Conservation (phyloP, 2,888 invertebrate species). For the Drosophila rellima region DNA sequence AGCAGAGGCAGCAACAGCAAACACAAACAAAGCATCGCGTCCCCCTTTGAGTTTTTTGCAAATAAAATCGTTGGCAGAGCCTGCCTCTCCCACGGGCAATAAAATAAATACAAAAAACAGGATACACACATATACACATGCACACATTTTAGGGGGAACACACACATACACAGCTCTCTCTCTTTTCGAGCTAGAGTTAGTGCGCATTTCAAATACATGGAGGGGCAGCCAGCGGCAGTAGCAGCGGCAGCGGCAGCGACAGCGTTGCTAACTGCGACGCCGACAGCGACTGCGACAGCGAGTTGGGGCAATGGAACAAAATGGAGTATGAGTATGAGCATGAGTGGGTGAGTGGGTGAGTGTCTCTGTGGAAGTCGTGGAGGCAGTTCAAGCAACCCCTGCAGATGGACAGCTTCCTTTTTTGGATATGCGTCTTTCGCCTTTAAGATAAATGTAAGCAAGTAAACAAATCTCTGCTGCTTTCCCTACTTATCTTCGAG, state of each 20-base stretch:
- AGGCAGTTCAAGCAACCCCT: constrained; percentile 38
- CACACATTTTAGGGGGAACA: constrained; percentile 18
- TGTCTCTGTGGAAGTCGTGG: constrained; percentile 14
- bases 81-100: constrained; percentile 56
- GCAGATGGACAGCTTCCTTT: constrained; percentile 5
- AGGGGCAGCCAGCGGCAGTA: constrained; percentile 56
- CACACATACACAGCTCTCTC: constrained; percentile 25
- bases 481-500: constrained; percentile 14
- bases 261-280: constrained; percentile 45
- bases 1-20: constrained; percentile 37
- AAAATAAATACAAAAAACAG: constrained; percentile 68
- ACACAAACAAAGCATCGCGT: constrained; percentile 39
- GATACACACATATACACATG: constrained; percentile 36
- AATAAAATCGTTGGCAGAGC: constrained; percentile 67
- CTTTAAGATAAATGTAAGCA: constrained; percentile 12
- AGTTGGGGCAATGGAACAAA: constrained; percentile 67
- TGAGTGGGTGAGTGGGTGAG: constrained; percentile 17
- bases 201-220: constrained; percentile 83
- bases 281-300: constrained; percentile 55
- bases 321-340: constrained; percentile 60
- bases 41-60: constrained; percentile 49
- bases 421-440: background rate
- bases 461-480: background rate
- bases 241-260: constrained; percentile 21
- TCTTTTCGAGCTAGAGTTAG: constrained; percentile 77